phyloP scores from a whole-genome alignment of 2,888 invertebrate genomes.

The Oxyscelio sp. region DNA sequence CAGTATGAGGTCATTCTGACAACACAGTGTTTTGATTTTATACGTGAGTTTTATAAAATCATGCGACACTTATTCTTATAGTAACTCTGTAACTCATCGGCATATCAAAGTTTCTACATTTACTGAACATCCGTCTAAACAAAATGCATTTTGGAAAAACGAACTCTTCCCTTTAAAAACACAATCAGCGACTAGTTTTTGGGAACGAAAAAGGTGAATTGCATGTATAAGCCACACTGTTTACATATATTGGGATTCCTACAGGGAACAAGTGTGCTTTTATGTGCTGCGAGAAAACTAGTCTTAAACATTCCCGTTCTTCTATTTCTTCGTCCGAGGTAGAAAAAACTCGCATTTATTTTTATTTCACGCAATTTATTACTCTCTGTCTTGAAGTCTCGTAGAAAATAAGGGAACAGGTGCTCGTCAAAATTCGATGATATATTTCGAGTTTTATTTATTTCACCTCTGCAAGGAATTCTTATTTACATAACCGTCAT shows the following conservation, averaged over 20 bases:
- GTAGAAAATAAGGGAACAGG: constrained; percentile 45
- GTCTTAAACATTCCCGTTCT: constrained; percentile 5
- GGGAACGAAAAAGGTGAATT: constrained; percentile 22
- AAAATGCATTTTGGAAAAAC: not conserved
- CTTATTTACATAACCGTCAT: constrained; percentile 26
- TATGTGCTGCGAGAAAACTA: constrained; percentile 24
- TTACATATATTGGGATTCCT: constrained; percentile 43
- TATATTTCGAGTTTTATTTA: constrained; percentile 74
- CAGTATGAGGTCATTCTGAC: too few species aligned
- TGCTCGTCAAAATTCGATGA: constrained; percentile 79
- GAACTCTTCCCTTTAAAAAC: not conserved
- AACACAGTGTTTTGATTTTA: too few species aligned
- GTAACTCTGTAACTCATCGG: not conserved
- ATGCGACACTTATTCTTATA: too few species aligned
- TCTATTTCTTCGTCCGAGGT: constrained; percentile 24
- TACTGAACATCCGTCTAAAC: not conserved
- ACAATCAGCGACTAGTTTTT: constrained; percentile 1
- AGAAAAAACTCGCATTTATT: constrained; percentile 32
- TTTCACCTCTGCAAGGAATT: not conserved
- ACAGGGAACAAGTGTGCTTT: constrained; percentile 47
- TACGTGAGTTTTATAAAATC: too few species aligned
- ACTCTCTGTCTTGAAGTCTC: not conserved
- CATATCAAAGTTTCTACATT: not conserved
- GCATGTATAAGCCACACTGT: constrained; percentile 19
- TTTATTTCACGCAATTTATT: constrained; percentile 36